phyloP scores from a whole-genome alignment of 2,888 invertebrate species.

The Lamellibrachia columna region DNA sequence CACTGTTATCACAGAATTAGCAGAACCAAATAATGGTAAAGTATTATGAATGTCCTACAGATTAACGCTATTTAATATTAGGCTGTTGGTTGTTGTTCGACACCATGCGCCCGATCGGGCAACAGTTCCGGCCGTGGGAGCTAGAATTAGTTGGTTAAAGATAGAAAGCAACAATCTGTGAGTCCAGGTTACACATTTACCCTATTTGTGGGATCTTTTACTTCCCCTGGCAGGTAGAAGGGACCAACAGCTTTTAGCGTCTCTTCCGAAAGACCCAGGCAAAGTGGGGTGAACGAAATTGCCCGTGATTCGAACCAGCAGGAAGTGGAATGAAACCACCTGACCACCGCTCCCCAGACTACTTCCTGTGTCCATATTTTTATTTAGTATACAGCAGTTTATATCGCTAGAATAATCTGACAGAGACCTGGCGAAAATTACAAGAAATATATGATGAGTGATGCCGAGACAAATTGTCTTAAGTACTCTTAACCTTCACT shows the following conservation, averaged over 20 bases:
- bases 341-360: too few relatives aligned
- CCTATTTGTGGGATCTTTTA: too few relatives aligned
- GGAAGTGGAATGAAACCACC: too few relatives aligned
- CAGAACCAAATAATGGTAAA: background rate
- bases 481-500: constrained; percentile 39
- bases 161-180: too few relatives aligned
- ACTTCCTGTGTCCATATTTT: background rate
- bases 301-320: too few relatives aligned
- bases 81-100: background rate
- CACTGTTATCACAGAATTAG: background rate
- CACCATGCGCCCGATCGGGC: background rate
- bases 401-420: background rate
- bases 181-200: too few relatives aligned
- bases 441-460: background rate
- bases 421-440: background rate
- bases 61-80: background rate
- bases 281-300: too few relatives aligned
- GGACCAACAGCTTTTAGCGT: too few relatives aligned
- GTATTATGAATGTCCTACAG: background rate
- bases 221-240: too few relatives aligned
- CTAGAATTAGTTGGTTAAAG: too few relatives aligned
- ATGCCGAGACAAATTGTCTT: background rate
- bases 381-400: background rate
- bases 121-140: too few relatives aligned
- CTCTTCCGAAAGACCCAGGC: too few relatives aligned